Evolutionary conservation across 2,888 invertebrate species (phyloP).

Genomic region (Auanema freiburgensis): DNA sequence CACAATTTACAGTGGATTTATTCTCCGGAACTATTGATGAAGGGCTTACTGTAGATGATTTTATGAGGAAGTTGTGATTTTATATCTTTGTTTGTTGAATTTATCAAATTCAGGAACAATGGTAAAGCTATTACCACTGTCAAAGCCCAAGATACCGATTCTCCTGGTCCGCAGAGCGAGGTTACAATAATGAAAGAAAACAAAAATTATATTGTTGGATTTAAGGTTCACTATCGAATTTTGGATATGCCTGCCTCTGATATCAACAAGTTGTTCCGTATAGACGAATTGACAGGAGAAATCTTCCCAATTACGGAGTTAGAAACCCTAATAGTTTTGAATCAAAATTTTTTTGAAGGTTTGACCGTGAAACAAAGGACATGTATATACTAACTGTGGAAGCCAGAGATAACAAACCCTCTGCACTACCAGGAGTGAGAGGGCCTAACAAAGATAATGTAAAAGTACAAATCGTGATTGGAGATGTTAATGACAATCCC

Average conservation of each 20-base stretch:
- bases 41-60: constrained; percentile 58
- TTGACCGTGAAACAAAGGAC: constrained; percentile 92
- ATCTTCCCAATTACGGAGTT: constrained; percentile 39
- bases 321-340: neutral
- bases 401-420: constrained; percentile 93
- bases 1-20: constrained; percentile 60
- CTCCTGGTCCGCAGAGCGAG: constrained; percentile 54
- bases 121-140: constrained; percentile 50
- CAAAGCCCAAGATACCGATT: constrained; percentile 56
- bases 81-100: constrained; percentile 6
- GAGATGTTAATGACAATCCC: constrained; percentile 96
- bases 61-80: constrained; percentile 33
- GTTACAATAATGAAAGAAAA: constrained; percentile 15
- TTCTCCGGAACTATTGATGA: constrained; percentile 62
- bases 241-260: constrained; percentile 44
- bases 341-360: constrained; percentile 71
- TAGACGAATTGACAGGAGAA: constrained; percentile 90
- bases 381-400: constrained; percentile 96
- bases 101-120: constrained; percentile 25
- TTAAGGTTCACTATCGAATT: constrained; percentile 54
- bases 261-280: constrained; percentile 74
- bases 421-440: constrained; percentile 71
- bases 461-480: constrained; percentile 92
- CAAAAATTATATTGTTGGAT: constrained; percentile 12
- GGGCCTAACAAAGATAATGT: constrained; percentile 71